Conservation (phyloP, 2,113 vertebrate genomes). For the Scophthalmus maximus region DNA sequence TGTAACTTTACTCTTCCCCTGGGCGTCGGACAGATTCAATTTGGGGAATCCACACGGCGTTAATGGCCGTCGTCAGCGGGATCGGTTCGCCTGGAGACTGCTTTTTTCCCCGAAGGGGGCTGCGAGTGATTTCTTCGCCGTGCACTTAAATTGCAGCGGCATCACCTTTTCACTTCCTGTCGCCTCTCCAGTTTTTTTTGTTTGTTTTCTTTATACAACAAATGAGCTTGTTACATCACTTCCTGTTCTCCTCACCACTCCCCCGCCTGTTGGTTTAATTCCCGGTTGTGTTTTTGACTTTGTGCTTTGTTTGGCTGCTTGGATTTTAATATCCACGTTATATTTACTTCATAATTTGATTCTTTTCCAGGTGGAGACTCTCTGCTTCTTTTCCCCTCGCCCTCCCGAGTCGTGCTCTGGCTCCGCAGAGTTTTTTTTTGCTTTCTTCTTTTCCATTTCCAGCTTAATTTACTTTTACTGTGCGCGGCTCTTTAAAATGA, state of each 20-base stretch:
- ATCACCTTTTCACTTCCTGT: neutral
- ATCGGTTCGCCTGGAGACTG: constrained; percentile 33
- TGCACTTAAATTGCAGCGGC: neutral
- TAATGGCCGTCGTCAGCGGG: constrained; percentile 37
- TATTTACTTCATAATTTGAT: too few species aligned
- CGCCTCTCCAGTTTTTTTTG: neutral
- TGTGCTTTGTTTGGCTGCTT: neutral
- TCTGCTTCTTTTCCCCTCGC: neutral
- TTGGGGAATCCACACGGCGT: constrained; percentile 70
- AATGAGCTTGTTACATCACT: neutral
- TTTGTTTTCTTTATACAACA: too few species aligned
- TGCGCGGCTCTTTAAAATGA: constrained; percentile 14
- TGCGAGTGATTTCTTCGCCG: constrained; percentile 69
- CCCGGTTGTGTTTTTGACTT: neutral
- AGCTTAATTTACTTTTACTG: constrained; percentile 41
- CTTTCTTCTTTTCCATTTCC: constrained; percentile 33
- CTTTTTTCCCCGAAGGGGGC: constrained; percentile 50
- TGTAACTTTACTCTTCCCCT: constrained; percentile 12
- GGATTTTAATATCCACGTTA: neutral
- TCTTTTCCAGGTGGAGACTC: neutral
- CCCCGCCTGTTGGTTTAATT: neutral
- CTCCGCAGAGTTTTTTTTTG: constrained; percentile 45
- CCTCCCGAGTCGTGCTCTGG: constrained; percentile 8
- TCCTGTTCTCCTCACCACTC: neutral
- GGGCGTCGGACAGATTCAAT: constrained; percentile 66